Evolutionary conservation across 2,888 invertebrate species (phyloP).

Genomic region (Elmis aenea): DNA sequence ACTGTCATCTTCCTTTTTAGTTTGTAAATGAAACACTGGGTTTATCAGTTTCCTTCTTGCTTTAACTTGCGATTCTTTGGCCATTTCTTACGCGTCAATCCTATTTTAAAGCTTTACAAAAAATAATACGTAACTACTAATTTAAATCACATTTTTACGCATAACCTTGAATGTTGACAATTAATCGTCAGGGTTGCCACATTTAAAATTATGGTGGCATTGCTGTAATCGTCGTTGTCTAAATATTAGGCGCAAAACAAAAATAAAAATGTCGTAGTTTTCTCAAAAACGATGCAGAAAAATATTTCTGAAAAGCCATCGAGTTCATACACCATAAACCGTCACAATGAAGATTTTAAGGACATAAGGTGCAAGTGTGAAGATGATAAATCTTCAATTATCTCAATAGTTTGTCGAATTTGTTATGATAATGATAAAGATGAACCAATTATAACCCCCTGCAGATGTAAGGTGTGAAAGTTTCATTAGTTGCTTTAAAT

Average conservation of each 20-base stretch:
- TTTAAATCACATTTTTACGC: too few relatives aligned
- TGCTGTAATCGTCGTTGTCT: too few relatives aligned
- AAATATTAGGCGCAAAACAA: neutral
- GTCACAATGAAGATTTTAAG: conserved; percentile 6
- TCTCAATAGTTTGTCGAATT: conserved; percentile 47
- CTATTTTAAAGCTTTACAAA: too few relatives aligned
- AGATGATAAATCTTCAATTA: conserved; percentile 30
- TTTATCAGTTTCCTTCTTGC: conserved; percentile 42
- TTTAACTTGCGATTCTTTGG: conserved; percentile 39
- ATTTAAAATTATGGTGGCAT: too few relatives aligned
- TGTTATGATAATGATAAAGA: conserved; percentile 49
- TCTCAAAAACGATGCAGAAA: conserved; percentile 10
- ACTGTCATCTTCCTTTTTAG: conserved; percentile 63
- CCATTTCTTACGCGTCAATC: conserved; percentile 33
- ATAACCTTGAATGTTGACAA: too few relatives aligned
- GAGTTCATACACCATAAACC: conserved; percentile 8
- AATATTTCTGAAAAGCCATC: conserved; percentile 12
- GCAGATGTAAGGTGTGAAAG: conserved; percentile 47
- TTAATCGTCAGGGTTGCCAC: too few relatives aligned
- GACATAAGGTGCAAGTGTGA: conserved; percentile 3
- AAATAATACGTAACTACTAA: too few relatives aligned
- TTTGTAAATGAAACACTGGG: conserved; percentile 68
- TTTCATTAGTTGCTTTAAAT: neutral
- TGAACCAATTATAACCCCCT: conserved; percentile 48
- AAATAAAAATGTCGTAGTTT: neutral